A percentile compares a stretch with the other conserved stretches of the same genome.
Conservation (phyloP, 2,797 vertebrate genomes). For the Dermochelys coriacea region DNA sequence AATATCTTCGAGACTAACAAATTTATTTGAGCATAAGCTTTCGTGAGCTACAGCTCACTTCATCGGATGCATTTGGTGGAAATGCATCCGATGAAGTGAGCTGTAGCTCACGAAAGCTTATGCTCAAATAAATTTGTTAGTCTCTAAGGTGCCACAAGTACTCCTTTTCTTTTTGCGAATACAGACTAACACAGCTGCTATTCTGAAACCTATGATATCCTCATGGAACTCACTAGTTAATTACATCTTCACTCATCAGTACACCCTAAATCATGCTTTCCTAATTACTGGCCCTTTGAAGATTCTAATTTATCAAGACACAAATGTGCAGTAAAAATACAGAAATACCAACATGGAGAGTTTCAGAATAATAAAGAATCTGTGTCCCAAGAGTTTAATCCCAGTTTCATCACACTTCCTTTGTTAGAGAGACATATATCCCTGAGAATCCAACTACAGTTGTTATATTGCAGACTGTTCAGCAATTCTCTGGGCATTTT, state of each 20-base stretch:
- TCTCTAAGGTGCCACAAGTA: no score
- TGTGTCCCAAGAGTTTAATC: slow-evolving; percentile 44
- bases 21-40: no score
- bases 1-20: no score
- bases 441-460: background rate
- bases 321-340: slow-evolving; percentile 38
- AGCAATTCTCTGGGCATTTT: slow-evolving; percentile 44
- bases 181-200: no score
- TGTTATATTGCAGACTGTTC: slow-evolving; percentile 29
- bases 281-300: slow-evolving; percentile 18
- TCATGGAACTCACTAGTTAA: accelerated
- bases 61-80: no score
- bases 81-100: no score
- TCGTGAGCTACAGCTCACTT: no score
- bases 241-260: background rate
- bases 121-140: no score
- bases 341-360: slow-evolving; percentile 63
- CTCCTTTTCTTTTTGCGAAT: no score
- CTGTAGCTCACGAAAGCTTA: no score
- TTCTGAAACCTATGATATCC: no score
- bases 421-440: slow-evolving; percentile 60
- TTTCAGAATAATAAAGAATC: slow-evolving; percentile 37
- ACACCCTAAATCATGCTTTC: accelerated
- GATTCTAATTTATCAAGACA: slow-evolving; percentile 22
- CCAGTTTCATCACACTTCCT: slow-evolving; percentile 31